Evolutionary conservation across 2,797 vertebrate genomes (phyloP), one percentile per base, ranked within the genome.

Genomic region (Sebastes matsubarae): DNA sequence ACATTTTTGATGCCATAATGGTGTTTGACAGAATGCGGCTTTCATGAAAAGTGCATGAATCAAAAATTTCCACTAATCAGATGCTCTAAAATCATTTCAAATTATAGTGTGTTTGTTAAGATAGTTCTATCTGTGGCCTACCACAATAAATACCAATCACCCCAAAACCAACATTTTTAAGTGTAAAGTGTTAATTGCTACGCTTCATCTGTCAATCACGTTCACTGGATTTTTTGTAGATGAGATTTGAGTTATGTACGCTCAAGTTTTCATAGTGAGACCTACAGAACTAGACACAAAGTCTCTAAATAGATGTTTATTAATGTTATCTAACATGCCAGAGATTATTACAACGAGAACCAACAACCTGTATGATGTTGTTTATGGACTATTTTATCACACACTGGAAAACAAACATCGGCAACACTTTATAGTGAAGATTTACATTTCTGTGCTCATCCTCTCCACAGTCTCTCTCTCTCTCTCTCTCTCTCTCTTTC

Each of bases 401-500:
- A 8, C 24, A 24, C 16, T 1, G 30, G n/a, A 81, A 77, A 86
- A 72, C 66, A 82, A 79, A 79, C 36, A 72, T 30, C 10, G 22
- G 13, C 25, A 63, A 59, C 29, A 67, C 36, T 72, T 88, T 18
- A 24, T 24, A 64, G 46, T 58, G 64, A 68, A 72, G 54, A 82
- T 89, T 71, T 87, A 75, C 72, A 72, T 59, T 54, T 24, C 68
- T 13, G 50, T 55, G 75, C 77, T 78, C 55, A 64, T 73, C 75
- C 68, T 68, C 57, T 24, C 54, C 68, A 60, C 59, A 22, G 16
- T 30, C 65, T 77, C 73, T 63, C 54, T 38, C 72, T 77, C 66
- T 20, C 29, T 63, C 58, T 38, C 69, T 63, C n/a, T 27, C 58
- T 79, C 70, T 61, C 57, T 32, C 69, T 77, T 61, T 18, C 20